Evolutionary conservation across 2,888 invertebrate genomes (phyloP).

Genomic region (Diplolepis rosae): DNA sequence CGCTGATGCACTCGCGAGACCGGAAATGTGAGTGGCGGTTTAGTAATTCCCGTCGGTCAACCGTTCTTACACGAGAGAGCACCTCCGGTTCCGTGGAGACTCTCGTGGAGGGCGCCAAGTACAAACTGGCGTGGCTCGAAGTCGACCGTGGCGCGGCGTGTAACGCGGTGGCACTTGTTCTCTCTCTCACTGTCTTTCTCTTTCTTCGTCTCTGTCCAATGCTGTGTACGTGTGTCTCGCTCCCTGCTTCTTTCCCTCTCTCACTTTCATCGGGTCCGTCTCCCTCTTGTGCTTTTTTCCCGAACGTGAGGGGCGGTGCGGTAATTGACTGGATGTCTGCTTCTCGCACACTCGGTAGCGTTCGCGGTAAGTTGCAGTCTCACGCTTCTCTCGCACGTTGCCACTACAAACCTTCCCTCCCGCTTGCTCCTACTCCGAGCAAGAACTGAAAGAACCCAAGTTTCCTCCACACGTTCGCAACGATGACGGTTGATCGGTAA

Average conservation of each 20-base stretch:
- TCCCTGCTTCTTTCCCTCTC: slow-evolving; percentile 39
- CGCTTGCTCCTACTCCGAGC: slow-evolving; percentile 29
- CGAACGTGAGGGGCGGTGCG: slow-evolving; percentile 48
- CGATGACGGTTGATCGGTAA: slow-evolving; percentile 29
- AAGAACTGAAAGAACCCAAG: slow-evolving; percentile 33
- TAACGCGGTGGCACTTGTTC: slow-evolving; percentile 63
- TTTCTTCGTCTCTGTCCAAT: slow-evolving; percentile 45
- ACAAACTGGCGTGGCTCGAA: slow-evolving; percentile 66
- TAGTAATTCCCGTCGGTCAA: slow-evolving; percentile 17
- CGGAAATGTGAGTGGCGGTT: background rate
- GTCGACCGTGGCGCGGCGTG: slow-evolving; percentile 69
- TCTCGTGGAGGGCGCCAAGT: slow-evolving; percentile 60
- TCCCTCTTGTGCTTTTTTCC: slow-evolving; percentile 48
- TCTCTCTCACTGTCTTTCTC: slow-evolving; percentile 52
- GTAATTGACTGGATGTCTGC: slow-evolving; percentile 41
- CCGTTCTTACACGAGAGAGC: slow-evolving; percentile 33
- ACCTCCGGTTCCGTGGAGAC: slow-evolving; percentile 46
- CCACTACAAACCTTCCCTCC: slow-evolving; percentile 33
- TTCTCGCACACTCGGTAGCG: background rate
- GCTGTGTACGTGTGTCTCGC: slow-evolving; percentile 30
- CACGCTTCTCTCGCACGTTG: slow-evolving; percentile 35
- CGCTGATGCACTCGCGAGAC: slow-evolving; percentile 8
- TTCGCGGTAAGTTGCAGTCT: slow-evolving; percentile 39
- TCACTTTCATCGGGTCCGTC: slow-evolving; percentile 46
- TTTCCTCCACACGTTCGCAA: slow-evolving; percentile 25